Base-by-base conservation (phyloP, 2,113 vertebrate species). In the Mirza zaza region DNA sequence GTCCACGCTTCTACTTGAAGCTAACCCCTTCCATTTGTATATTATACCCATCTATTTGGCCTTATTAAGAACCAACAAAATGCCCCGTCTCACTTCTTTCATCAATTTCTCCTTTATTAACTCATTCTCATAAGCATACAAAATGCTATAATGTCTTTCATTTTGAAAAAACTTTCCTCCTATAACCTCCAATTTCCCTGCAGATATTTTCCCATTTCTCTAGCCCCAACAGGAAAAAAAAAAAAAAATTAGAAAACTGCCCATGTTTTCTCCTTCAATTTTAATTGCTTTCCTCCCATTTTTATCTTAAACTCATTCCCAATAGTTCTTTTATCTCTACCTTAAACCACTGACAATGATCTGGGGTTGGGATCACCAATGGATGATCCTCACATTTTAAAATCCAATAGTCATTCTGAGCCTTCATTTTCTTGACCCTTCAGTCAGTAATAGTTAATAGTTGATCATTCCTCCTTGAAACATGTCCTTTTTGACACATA, bases 301-400 rank as follows among this genome's bases (percentile, higher is more conserved):
- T 21, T 21, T 81, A 25, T 90, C n/a, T 65, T 91, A 45, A 92
- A 88, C 29, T 8, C 86, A 70, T 48, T 91, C 63, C 87, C 50
- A 59, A 65, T 27, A 63, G 27, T 63, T 70, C 15, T 83, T 91
- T 89, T 91, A 36, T 48, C 21, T 94, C 70, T 17, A 91, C 42
- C 29, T 80, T 76, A 34, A 8, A 84, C 50, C 34, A 86, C 81
- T 92, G 39, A 95, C 92, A 91, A 93, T 45, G 13, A 95, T 83
- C 25, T 70, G 79, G 36, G 32, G 20, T 79, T 48, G 95, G 77
- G 42, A 91, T 83, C 17, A 81, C 36, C 65, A 97, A 42, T 12
- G 13, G 97, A 42, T 15, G 17, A 67, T 20, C 9, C 42, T 32
- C 10, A 48, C 11, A 75, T 15, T 67, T 88, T 79, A 79, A 94